Evolutionary conservation across 2,797 vertebrate species (phyloP).

Genomic region (Coracias cyanogaster): DNA sequence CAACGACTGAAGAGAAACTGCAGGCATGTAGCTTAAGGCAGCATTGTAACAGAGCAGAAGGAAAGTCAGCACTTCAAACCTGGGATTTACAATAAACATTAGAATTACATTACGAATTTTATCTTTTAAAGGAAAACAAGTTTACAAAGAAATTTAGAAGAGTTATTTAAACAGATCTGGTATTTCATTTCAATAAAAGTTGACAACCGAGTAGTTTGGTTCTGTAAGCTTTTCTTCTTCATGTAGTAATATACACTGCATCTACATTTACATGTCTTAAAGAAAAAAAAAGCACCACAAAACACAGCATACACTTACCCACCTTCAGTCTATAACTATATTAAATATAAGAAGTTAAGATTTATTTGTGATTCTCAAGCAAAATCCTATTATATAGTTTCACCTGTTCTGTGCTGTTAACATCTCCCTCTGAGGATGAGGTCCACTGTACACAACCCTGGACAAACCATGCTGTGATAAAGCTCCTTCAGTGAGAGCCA

Average conservation of each 20-base stretch:
- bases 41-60: conserved; percentile 96
- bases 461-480: conserved; percentile 94
- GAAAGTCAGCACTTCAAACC: conserved; percentile 97
- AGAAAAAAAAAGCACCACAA: neutral
- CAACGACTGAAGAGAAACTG: conserved; percentile 92
- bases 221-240: neutral
- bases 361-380: neutral
- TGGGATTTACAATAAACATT: conserved; percentile 65
- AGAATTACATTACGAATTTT: neutral
- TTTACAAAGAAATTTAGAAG: neutral
- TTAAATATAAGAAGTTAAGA: neutral
- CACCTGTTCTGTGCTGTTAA: conserved; percentile 98
- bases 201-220: neutral
- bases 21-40: conserved; percentile 92
- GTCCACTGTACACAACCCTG: conserved; percentile 94
- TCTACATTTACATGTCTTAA: fast-evolving
- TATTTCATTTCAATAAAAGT: neutral
- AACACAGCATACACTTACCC: neutral
- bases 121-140: neutral
- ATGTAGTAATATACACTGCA: neutral
- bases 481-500: conserved; percentile 96
- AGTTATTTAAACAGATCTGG: neutral
- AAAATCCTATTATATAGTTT: neutral
- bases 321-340: neutral
- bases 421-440: conserved; percentile 95